These are phyloP conservation scores for Vulpes vulpes DNA, from an alignment of 2,113 vertebrate species.

Conservation along the genomic window DNA sequence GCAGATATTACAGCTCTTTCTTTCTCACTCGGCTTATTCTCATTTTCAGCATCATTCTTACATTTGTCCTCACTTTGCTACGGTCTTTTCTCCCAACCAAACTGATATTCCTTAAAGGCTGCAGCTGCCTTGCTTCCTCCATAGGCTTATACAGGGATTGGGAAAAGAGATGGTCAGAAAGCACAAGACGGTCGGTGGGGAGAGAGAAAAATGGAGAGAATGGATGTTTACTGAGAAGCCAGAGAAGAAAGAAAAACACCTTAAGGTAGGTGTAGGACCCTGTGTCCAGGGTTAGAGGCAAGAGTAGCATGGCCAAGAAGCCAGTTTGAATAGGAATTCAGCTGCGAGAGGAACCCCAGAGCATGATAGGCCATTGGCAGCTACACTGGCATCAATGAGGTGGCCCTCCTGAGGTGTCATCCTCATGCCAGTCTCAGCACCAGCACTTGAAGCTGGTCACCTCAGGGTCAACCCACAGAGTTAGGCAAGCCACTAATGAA, in stretches of 20 bases:
- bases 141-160: not conserved
- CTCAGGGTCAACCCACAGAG: not conserved
- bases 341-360: not conserved
- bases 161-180: not conserved
- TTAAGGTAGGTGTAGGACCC: not conserved
- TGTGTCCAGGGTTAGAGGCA: not conserved
- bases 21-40: not conserved
- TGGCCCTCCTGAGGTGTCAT: not conserved
- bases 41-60: not conserved
- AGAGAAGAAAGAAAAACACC: not conserved
- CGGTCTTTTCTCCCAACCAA: not conserved
- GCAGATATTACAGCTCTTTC: not conserved
- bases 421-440: not conserved
- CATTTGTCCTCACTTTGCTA: not conserved
- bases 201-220: not conserved
- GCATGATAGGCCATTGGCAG: not conserved
- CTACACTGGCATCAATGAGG: not conserved
- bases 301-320: not conserved
- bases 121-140: not conserved
- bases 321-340: not conserved
- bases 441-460: not conserved
- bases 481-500: not conserved
- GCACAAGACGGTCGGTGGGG: not conserved
- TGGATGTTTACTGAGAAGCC: not conserved
- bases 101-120: not conserved